Conservation (phyloP, 2,797 vertebrate genomes). For the Malurus leucopterus region DNA sequence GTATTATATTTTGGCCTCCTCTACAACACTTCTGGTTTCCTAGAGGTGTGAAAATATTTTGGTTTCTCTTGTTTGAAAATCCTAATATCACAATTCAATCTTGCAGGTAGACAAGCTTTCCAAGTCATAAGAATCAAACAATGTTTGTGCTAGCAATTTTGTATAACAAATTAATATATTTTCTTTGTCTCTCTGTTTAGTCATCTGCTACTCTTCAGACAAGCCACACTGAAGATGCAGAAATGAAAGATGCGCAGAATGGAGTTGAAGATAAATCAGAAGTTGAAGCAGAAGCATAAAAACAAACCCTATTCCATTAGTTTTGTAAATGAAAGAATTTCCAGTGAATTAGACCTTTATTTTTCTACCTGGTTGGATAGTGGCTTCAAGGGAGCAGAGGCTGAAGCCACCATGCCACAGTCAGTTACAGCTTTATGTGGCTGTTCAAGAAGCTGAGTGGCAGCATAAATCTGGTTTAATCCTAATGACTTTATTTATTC, state of each 20-base stretch:
- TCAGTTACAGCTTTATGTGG: constrained; percentile 42
- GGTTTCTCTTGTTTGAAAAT: not conserved
- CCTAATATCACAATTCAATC: not conserved
- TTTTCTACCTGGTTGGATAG: constrained; percentile 75
- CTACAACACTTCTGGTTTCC: not conserved
- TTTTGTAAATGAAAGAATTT: constrained; percentile 80
- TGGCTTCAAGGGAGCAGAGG: constrained; percentile 64
- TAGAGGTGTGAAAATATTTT: not conserved
- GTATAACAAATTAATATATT: not conserved
- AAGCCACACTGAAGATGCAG: constrained; percentile 33
- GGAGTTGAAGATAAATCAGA: constrained; percentile 58
- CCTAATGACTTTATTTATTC: constrained; percentile 68
- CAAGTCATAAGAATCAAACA: not conserved
- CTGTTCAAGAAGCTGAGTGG: constrained; percentile 47
- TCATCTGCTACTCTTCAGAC: constrained; percentile 15
- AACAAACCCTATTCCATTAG: constrained; percentile 51
- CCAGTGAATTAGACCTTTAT: constrained; percentile 81
- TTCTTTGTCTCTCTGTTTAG: constrained; percentile 2
- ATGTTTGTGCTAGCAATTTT: not conserved
- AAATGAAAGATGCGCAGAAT: constrained; percentile 69
- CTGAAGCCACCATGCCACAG: constrained; percentile 45
- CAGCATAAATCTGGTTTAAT: constrained; percentile 52
- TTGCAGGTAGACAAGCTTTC: not conserved
- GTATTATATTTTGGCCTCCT: not conserved
- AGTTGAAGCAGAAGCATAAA: constrained; percentile 71